Conservation (phyloP, 2,797 vertebrate genomes). For the Champsocephalus esox region DNA sequence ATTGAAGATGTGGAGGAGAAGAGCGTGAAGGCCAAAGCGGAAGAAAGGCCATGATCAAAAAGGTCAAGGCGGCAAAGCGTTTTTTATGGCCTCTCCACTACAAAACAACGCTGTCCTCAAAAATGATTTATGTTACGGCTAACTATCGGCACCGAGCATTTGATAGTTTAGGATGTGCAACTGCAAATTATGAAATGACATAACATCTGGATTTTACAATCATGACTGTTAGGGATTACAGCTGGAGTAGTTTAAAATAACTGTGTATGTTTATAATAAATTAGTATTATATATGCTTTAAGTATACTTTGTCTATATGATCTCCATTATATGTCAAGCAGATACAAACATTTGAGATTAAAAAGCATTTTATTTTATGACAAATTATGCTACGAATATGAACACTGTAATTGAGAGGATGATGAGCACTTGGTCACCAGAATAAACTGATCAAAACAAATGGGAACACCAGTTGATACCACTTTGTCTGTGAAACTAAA, state of each 20-base stretch:
- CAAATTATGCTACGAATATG: slow-evolving; percentile 51
- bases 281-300: slow-evolving; percentile 48
- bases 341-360: slow-evolving; percentile 43
- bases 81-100: slow-evolving; percentile 68
- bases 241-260: slow-evolving; percentile 42
- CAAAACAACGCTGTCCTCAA: slow-evolving; percentile 71
- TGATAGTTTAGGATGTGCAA: slow-evolving; percentile 63
- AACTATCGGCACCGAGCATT: slow-evolving; percentile 49
- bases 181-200: slow-evolving; percentile 62
- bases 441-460: slow-evolving; percentile 62
- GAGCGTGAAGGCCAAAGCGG: slow-evolving; percentile 79
- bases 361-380: slow-evolving; percentile 48
- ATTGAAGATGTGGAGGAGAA: slow-evolving; percentile 83
- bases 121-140: slow-evolving; percentile 71
- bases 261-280: slow-evolving; percentile 33
- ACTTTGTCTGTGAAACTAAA: slow-evolving; percentile 36
- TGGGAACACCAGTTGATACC: slow-evolving; percentile 35
- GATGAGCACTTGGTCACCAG: slow-evolving; percentile 60
- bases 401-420: slow-evolving; percentile 56
- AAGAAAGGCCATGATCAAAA: slow-evolving; percentile 80
- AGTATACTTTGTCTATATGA: background rate
- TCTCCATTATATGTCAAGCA: slow-evolving; percentile 23
- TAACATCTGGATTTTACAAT: slow-evolving; percentile 52
- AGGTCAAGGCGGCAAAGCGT: slow-evolving; percentile 61
- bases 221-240: slow-evolving; percentile 20